Conservation (phyloP, 2,888 invertebrate genomes). For the Dascillus cervinus region DNA sequence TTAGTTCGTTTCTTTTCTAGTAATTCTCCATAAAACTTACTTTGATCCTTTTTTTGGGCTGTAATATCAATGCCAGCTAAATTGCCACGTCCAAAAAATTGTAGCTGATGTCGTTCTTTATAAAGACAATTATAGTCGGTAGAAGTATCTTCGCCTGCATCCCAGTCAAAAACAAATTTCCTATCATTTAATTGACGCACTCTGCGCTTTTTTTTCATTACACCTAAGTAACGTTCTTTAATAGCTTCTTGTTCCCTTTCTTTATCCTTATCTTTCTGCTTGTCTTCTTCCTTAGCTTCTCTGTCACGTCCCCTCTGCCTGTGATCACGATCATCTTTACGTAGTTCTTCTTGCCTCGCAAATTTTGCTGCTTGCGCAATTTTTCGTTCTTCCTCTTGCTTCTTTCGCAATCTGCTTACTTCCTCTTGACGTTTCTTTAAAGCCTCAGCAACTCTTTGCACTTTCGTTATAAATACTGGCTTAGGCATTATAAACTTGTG, state of each 20-base stretch:
- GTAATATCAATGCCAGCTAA: constrained; percentile 98
- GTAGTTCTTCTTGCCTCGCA: constrained; percentile 29
- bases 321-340: constrained; percentile 33
- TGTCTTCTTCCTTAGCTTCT: constrained; percentile 45
- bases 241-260: constrained; percentile 93
- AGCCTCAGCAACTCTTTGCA: constrained; percentile 87
- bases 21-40: constrained; percentile 94
- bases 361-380: constrained; percentile 31
- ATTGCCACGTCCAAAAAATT: constrained; percentile 96
- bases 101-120: constrained; percentile 88
- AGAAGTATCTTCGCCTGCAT: constrained; percentile 97
- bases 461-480: constrained; percentile 95
- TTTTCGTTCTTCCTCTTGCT: constrained; percentile 57
- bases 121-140: constrained; percentile 96
- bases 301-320: constrained; percentile 41
- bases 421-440: constrained; percentile 83
- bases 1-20: constrained; percentile 92
- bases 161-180: constrained; percentile 99
- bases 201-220: constrained; percentile 86
- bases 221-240: constrained; percentile 89
- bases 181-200: constrained; percentile 92
- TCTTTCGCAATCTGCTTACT: constrained; percentile 71
- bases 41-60: constrained; percentile 88
- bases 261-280: constrained; percentile 69
- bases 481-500: too few relatives aligned